phyloP scores from a whole-genome alignment of 2,888 invertebrate genomes.

The Patella pellucida region DNA sequence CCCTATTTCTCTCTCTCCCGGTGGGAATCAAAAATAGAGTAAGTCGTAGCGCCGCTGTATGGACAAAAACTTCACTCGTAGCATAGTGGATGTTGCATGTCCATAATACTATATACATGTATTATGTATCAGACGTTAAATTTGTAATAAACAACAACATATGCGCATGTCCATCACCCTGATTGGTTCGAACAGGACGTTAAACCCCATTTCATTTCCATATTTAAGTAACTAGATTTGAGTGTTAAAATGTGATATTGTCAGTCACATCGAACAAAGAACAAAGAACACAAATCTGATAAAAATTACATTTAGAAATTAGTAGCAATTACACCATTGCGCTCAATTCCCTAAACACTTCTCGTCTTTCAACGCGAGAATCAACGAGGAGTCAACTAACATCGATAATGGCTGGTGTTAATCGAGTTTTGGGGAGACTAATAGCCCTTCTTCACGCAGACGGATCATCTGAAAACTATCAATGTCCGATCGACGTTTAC shows the following conservation, averaged over 20 bases:
- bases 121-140: too few species aligned
- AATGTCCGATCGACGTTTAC: not conserved
- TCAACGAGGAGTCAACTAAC: conserved; percentile 10
- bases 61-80: too few species aligned
- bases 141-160: too few species aligned
- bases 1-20: too few species aligned
- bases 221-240: too few species aligned
- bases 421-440: conserved; percentile 1
- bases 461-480: not conserved
- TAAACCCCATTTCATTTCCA: too few species aligned
- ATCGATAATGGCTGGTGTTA: conserved; percentile 6
- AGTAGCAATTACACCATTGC: conserved; percentile 10
- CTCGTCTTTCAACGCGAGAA: conserved; percentile 9
- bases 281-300: conserved; percentile 4
- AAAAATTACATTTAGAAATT: conserved; percentile 8
- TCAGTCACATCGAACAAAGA: not conserved
- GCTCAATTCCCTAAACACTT: conserved; percentile 8
- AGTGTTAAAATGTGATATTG: not conserved
- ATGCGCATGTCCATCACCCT: too few species aligned
- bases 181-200: too few species aligned
- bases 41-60: too few species aligned
- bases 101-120: too few species aligned
- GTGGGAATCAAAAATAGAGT: too few species aligned
- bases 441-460: conserved; percentile 10
- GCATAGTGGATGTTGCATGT: too few species aligned